These are phyloP conservation scores for Bugulina stolonifera DNA, from an alignment of 2,888 invertebrate species.

Conservation along the genomic window DNA sequence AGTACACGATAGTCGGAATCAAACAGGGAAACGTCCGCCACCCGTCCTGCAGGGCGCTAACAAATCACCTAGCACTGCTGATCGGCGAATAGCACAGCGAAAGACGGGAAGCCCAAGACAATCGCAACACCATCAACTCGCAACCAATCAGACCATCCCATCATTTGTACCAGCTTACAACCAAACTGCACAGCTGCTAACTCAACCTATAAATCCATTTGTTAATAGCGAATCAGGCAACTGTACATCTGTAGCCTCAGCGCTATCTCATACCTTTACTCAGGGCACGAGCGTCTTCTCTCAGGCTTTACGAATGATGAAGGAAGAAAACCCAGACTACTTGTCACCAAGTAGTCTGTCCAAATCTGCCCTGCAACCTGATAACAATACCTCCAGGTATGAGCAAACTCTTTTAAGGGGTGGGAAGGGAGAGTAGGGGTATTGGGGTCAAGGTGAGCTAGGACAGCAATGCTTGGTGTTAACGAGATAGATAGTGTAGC, in stretches of 20 bases:
- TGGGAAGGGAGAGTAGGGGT: too few species aligned
- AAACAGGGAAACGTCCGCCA: constrained; percentile 19
- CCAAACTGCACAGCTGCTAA: not conserved
- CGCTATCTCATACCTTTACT: not conserved
- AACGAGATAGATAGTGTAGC: too few species aligned
- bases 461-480: too few species aligned
- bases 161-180: not conserved
- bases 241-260: not conserved
- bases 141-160: not conserved
- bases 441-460: too few species aligned
- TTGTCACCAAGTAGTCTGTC: not conserved
- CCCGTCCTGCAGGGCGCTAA: not conserved
- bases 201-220: not conserved
- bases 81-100: not conserved
- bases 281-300: not conserved
- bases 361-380: not conserved
- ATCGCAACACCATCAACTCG: not conserved
- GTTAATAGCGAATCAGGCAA: not conserved
- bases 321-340: not conserved
- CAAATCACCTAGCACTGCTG: not conserved
- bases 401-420: too few species aligned
- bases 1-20: constrained; percentile 15
- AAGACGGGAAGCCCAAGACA: not conserved
- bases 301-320: not conserved
- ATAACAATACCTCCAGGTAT: not conserved